Evolutionary conservation across 1,140 invertebrate species (phyloP), one percentile per base, ranked within the genome.

Genomic region (Penaeus vannamei): DNA sequence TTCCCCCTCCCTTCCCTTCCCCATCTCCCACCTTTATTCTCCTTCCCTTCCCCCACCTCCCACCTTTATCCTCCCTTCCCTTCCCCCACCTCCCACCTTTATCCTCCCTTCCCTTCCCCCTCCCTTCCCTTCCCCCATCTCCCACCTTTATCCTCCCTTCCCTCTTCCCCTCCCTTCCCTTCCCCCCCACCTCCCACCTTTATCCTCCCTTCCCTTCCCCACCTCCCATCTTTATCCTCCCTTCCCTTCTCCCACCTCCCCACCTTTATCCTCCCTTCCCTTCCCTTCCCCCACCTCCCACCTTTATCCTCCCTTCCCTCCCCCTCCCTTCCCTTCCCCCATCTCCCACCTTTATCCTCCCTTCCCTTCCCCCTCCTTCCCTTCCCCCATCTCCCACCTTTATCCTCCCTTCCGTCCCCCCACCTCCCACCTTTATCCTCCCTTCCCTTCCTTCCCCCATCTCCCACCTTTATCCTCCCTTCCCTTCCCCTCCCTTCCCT

Each of bases 221-320:
- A 19, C 77, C n/a, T 59, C 20, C 32, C 42, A 42, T 46, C 36
- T 80, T n/a, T 12, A 26, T 46, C n/a, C 60, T 36, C 60, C 36
- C 42, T 12, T 46, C 77, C 36, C 77, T 42, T 36, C 82, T 60
- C 26, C 61, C 10, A 5, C 10, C 10, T 10, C 10, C 10, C 42
- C 10, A 3, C 42, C 42, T 46, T 10, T 46, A 3, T 10, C 42
- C 42, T 46, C 10, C 42, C 10, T 10, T 10, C 77, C 60, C 36
- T n/a, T 46, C 42, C 46, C 60, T 36, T 80, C 77, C 42, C 23
- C 60, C 76, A 79, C 76, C 53, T 79, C 81, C 81, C 59, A 83
- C n/a, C n/a, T n/a, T n/a, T n/a, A n/a, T n/a, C n/a, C n/a, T n/a
- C n/a, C n/a, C n/a, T n/a, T n/a, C 42, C 10, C 42, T 46, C 42